Conservation (phyloP, 2,888 invertebrate species). For the Anthrax anthrax region DNA sequence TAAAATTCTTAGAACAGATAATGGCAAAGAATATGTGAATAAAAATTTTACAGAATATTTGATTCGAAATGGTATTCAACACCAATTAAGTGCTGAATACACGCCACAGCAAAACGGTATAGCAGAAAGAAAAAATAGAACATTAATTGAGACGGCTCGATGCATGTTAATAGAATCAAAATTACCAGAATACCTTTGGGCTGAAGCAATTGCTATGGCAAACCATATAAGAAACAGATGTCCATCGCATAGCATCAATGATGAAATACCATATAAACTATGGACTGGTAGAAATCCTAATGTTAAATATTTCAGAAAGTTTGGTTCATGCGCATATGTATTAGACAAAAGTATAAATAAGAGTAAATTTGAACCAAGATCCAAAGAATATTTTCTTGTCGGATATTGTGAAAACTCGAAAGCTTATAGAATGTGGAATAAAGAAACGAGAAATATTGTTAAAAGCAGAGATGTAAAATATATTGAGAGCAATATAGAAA, state of each 20-base stretch:
- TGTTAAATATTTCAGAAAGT: not conserved
- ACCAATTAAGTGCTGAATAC: not conserved
- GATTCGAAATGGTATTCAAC: not conserved
- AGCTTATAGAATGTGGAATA: not conserved
- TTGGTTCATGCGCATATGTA: no score
- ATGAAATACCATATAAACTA: not conserved
- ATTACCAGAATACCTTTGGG: conserved; percentile 10
- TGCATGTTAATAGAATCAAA: conserved; percentile 13
- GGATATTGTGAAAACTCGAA: not conserved
- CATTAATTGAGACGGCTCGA: no score
- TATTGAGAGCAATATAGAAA: no score
- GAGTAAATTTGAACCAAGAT: conserved; percentile 9
- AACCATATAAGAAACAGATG: not conserved
- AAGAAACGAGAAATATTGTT: not conserved
- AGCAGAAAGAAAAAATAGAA: no score
- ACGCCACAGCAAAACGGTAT: not conserved
- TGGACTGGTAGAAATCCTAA: not conserved
- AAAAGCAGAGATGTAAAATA: not conserved
- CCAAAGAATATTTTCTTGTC: not conserved
- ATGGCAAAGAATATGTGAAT: not conserved
- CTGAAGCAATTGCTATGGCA: conserved; percentile 9
- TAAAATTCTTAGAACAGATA: not conserved
- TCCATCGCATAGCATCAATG: not conserved
- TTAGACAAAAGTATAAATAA: no score
- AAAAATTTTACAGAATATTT: not conserved